phyloP scores from a whole-genome alignment of 1,140 invertebrate genomes.

The Arctopsyche grandis region DNA sequence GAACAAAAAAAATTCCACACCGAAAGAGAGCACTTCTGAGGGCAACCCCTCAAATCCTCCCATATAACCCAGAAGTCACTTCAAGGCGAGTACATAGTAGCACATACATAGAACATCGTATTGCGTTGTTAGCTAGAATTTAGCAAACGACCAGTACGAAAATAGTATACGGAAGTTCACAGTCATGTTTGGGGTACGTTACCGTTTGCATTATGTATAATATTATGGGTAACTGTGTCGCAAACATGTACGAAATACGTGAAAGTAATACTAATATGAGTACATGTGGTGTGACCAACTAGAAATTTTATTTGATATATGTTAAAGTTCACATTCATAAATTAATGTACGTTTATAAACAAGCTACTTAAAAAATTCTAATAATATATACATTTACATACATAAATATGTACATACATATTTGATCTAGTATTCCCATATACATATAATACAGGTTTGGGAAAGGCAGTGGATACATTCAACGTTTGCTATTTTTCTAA shows the following conservation, averaged over 20 bases:
- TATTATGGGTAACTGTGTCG: conserved; percentile 21
- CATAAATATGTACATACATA: neutral
- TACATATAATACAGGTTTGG: neutral
- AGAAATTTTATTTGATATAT: too few relatives aligned
- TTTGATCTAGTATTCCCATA: neutral
- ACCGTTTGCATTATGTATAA: neutral
- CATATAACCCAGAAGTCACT: too few relatives aligned
- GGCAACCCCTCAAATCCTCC: neutral
- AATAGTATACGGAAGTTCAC: conserved; percentile 6
- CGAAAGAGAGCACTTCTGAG: neutral
- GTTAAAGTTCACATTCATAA: too few relatives aligned
- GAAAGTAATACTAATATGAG: neutral
- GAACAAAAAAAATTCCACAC: neutral
- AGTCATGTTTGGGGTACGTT: neutral
- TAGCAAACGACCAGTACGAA: neutral
- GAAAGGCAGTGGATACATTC: too few relatives aligned
- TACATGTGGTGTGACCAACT: too few relatives aligned
- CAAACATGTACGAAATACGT: neutral
- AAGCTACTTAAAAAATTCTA: too few relatives aligned
- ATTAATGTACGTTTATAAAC: too few relatives aligned
- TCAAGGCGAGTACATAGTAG: too few relatives aligned
- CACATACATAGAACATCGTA: too few relatives aligned
- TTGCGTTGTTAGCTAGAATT: too few relatives aligned
- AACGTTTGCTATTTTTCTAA: too few relatives aligned
- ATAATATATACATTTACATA: neutral